These are phyloP conservation scores for Laodelphax striatellus DNA, from an alignment of 1,140 invertebrate species.

Conservation along the genomic window DNA sequence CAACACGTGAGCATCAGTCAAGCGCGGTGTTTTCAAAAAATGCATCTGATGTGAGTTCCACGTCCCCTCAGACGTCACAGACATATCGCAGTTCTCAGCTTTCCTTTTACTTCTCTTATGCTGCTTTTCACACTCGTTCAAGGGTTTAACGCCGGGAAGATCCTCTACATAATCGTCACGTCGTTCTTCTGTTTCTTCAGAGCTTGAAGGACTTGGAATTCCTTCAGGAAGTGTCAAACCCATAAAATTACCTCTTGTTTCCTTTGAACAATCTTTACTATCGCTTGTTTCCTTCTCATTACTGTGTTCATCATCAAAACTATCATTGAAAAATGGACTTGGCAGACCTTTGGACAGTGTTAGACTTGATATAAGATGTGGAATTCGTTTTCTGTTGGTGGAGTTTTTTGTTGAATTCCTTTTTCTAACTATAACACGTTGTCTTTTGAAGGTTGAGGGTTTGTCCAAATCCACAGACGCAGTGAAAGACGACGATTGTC, in stretches of 20 bases:
- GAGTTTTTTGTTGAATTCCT: slow-evolving; percentile 13
- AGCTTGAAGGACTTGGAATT: slow-evolving; percentile 24
- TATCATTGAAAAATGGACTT: slow-evolving; percentile 12
- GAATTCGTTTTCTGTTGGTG: slow-evolving; percentile 9
- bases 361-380: slow-evolving; percentile 16
- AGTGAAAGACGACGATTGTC: slow-evolving; percentile 22
- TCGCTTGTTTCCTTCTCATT: background rate
- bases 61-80: slow-evolving; percentile 19
- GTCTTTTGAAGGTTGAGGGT: slow-evolving; percentile 34
- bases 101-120: slow-evolving; percentile 5
- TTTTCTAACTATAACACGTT: slow-evolving; percentile 34
- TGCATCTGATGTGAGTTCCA: slow-evolving; percentile 23
- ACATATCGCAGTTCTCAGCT: background rate
- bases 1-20: slow-evolving; percentile 9
- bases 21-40: slow-evolving; percentile 16
- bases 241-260: background rate
- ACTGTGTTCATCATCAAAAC: background rate
- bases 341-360: slow-evolving; percentile 21
- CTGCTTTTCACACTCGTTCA: background rate
- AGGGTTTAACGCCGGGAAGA: slow-evolving; percentile 15
- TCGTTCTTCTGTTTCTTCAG: background rate
- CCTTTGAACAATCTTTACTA: background rate
- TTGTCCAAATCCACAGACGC: slow-evolving; percentile 29
- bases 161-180: slow-evolving; percentile 1
- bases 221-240: slow-evolving; percentile 25